Evolutionary conservation across 2,888 invertebrate genomes (phyloP), one percentile per base, ranked within the genome.

Genomic region (Phrixothrix hirtus): DNA sequence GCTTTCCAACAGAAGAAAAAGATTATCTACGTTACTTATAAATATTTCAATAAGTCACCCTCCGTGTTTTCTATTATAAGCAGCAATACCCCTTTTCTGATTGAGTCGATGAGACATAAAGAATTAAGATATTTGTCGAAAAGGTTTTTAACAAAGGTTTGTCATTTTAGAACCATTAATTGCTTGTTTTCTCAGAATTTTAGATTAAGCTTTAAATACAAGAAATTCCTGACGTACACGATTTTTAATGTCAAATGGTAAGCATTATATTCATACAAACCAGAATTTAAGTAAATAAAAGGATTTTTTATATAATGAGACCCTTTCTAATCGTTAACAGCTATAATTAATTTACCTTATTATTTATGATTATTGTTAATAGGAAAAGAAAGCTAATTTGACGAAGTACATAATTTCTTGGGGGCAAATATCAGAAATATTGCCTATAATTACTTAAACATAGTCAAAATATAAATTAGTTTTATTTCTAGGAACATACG

Each of bases 21-120:
- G 21, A 21, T 36, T 17, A 36, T 17, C 36, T 1, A 16, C 4
- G 12, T 12, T 9, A 1, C 11, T 36, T 21, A 36, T 36, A 36
- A 36, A 36, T 36, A 36, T 38, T 38, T 21, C 15, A 38, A 38
- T 38, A 38, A n/a, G n/a, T 26, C 38, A 38, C 38, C 38, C 38
- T 14, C 14, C 11, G 10, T n/a, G 27, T 10, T 10, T 14, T 13
- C 5, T 11, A 11, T 36, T 11, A 12, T 21, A 21, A 21, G 12
- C 21, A 36, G 17, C 4, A 17, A 21, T 21, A 21, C 21, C 21
- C 21, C 21, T 36, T 21, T 36, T 17, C 2, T 10, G 3, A 31
- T 5, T 12, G 35, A 35, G 16, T 9, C 9, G 10, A 17, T 17
- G 17, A 17, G n/a, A 34, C 15, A 16, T 15, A 15, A 13, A 2